phyloP scores from a whole-genome alignment of 2,113 vertebrate genomes.

The Anolis carolinensis region DNA sequence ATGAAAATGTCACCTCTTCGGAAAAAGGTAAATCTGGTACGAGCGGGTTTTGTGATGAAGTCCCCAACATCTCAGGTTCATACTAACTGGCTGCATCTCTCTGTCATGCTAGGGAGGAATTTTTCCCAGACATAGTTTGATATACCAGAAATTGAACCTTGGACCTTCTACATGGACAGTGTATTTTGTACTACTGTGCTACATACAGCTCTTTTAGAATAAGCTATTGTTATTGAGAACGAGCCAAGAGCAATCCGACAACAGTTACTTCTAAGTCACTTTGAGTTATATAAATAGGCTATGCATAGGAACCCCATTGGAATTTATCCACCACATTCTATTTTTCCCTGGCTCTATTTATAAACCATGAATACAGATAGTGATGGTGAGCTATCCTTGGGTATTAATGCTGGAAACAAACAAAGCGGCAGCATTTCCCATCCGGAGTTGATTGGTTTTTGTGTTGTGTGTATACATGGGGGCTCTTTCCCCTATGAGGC shows the following conservation, averaged over 20 bases:
- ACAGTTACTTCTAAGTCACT: neutral
- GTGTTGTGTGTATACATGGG: neutral
- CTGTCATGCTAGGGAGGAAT: neutral
- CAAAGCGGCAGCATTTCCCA: neutral
- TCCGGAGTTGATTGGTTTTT: constrained; percentile 4
- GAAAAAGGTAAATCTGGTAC: too few species aligned
- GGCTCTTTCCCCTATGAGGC: neutral
- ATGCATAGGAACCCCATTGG: neutral
- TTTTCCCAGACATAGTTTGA: neutral
- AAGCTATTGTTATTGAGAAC: neutral
- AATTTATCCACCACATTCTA: neutral
- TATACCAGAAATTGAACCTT: neutral
- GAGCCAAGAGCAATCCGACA: neutral
- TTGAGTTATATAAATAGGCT: neutral
- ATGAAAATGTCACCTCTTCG: too few species aligned
- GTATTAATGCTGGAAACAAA: neutral
- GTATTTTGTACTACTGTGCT: neutral
- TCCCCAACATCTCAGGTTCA: too few species aligned
- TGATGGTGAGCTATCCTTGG: neutral
- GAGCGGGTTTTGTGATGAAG: too few species aligned
- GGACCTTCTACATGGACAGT: neutral
- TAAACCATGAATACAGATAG: neutral
- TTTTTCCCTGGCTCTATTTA: neutral
- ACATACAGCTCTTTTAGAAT: neutral
- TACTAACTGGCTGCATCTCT: neutral